Percentiles rank a stretch among this genome's conserved stretches.
Conservation (phyloP, 2,797 vertebrate species). For the Mus minutoides region DNA sequence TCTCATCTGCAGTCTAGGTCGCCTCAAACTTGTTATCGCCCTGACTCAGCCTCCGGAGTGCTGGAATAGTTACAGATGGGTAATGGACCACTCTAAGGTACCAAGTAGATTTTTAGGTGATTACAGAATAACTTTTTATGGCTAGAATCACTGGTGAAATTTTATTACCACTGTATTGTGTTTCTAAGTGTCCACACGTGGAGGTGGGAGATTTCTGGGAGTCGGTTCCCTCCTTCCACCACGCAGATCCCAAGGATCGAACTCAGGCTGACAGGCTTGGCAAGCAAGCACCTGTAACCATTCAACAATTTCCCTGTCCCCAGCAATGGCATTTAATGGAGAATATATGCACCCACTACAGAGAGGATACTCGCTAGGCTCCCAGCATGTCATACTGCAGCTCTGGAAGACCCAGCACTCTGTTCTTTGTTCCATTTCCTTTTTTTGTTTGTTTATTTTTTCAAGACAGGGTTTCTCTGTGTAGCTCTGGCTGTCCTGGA, state of each 20-base stretch:
- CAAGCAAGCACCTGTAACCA: neutral
- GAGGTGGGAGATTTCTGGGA: neutral
- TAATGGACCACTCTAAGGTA: neutral
- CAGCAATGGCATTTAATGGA: neutral
- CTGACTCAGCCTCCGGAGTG: neutral
- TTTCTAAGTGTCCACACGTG: neutral
- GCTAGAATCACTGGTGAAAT: neutral
- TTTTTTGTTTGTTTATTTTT: too few relatives aligned
- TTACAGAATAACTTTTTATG: accelerated
- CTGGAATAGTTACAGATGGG: neutral
- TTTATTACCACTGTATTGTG: neutral
- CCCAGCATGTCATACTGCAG: neutral
- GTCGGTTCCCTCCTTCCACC: neutral
- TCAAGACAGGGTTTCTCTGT: too few relatives aligned
- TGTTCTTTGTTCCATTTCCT: neutral
- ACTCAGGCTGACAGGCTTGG: neutral
- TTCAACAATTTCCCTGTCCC: neutral
- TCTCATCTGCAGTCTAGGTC: neutral
- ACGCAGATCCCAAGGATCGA: neutral
- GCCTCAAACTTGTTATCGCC: neutral
- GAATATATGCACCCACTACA: neutral
- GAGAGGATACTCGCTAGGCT: neutral
- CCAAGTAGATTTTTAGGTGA: conserved; percentile 2
- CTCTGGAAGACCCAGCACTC: neutral
- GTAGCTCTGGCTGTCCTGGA: too few relatives aligned